Conservation (phyloP, 2,888 invertebrate species). For the Prosopocoilus inquinatus region DNA sequence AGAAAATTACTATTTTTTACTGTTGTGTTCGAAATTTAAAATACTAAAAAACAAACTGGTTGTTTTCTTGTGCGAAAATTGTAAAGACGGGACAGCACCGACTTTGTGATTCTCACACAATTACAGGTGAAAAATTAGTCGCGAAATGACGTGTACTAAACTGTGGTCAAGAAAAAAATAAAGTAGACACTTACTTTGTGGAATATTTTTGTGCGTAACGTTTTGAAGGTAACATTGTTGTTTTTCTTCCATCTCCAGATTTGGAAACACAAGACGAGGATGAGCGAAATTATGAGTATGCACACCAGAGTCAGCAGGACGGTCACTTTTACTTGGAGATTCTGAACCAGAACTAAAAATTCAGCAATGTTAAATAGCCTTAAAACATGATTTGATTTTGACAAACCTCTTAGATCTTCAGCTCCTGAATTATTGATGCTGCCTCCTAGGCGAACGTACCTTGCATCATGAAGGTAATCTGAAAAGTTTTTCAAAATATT, state of each 20-base stretch:
- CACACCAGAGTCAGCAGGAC: conserved; percentile 39
- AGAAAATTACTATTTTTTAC: too few species aligned
- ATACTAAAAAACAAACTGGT: too few species aligned
- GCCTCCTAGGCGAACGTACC: too few species aligned
- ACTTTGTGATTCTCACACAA: too few species aligned
- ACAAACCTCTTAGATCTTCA: conserved; percentile 37
- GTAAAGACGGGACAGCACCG: too few species aligned
- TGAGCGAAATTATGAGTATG: conserved; percentile 38
- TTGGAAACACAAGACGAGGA: conserved; percentile 35
- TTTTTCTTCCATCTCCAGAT: conserved; percentile 44
- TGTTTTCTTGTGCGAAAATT: too few species aligned
- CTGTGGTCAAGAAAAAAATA: too few species aligned
- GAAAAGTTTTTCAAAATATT: too few species aligned
- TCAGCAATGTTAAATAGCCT: conserved; percentile 1
- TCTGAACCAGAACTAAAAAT: conserved; percentile 40
- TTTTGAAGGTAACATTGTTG: conserved; percentile 42
- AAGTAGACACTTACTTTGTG: conserved; percentile 32
- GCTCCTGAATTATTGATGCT: conserved; percentile 13
- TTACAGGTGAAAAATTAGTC: background rate
- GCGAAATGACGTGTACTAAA: too few species aligned
- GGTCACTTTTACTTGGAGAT: conserved; percentile 38
- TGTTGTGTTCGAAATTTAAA: too few species aligned
- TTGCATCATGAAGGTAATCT: too few species aligned
- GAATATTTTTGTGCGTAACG: conserved; percentile 38
- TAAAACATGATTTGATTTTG: background rate